Evolutionary conservation across 1,140 invertebrate genomes (phyloP), one percentile per base, ranked within the genome.

Genomic region (Bicyclus anynana): DNA sequence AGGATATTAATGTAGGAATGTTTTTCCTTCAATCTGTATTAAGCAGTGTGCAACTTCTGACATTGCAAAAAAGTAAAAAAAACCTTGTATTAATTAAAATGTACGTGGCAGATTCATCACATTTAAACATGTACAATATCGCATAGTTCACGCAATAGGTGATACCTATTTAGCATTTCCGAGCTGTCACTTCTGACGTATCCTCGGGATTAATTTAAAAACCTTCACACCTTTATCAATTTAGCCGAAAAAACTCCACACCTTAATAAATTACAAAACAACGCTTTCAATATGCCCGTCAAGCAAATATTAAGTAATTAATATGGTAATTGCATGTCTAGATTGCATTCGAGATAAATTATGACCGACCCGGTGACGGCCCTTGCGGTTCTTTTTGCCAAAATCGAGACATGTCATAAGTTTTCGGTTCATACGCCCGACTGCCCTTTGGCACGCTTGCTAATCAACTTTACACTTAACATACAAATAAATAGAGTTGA

Each of bases 271-370:
- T 52, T 37, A 56, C 46, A 62, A 47, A 67, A 67, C 48, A 55
- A 59, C 29, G 42, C 44, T 37, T 47, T 47, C 62, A 60, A 52
- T 61, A 51, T 50, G 40, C 60, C 55, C 60, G 64, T 62, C 63
- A 62, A 65, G 53, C 57, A 63, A 69, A 67, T 64, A 57, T 62
- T 57, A 66, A 59, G 58, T 69, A 69, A 69, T 69, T 69, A 66
- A 69, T 67, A 63, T 69, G 67, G 52, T 69, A 65, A 69, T 67
- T 63, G 58, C 58, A 64, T 56, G 67, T 69, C 64, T 66, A 69
- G 64, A 69, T 69, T 51, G 50, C 46, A 67, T 61, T 53, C 54
- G 51, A 69, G 67, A 69, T 69, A 69, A 69, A 44, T 62, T 56
- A 59, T 69, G 57, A 64, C 50, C 57, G 54, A 63, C 35, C 49